Evolutionary conservation across 2,113 vertebrate species (phyloP).

Genomic region (Sinosuthora webbiana): DNA sequence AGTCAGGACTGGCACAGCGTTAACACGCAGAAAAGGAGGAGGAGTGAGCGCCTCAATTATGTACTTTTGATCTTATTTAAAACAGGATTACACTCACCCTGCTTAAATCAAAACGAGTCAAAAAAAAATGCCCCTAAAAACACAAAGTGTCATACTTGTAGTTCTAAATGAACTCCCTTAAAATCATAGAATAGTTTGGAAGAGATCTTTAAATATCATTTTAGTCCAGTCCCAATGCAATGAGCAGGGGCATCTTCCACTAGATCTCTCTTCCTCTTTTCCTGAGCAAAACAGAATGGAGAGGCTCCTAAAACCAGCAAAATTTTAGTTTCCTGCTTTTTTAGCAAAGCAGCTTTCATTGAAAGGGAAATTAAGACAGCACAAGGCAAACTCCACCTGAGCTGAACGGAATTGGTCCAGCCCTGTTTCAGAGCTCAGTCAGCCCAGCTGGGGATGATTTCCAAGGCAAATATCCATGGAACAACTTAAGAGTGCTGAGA

Average conservation of each 20-base stretch:
- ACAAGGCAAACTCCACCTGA: background rate
- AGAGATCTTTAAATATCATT: background rate
- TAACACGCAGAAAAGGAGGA: background rate
- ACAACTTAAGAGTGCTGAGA: background rate
- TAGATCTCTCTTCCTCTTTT: background rate
- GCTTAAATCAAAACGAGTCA: background rate
- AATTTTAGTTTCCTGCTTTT: background rate
- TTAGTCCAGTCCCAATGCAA: background rate
- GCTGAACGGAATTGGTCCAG: background rate
- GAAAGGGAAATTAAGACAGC: background rate
- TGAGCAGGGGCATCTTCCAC: background rate
- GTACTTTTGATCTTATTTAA: background rate
- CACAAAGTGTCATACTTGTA: background rate
- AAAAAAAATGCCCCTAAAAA: background rate
- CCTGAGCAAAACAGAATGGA: background rate
- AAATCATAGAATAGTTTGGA: background rate
- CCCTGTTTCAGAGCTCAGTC: background rate
- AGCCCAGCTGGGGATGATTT: background rate
- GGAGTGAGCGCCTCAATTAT: background rate
- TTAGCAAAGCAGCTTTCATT: background rate
- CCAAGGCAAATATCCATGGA: background rate
- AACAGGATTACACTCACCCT: background rate
- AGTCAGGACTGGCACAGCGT: background rate
- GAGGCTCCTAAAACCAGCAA: background rate
- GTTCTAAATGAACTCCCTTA: background rate